Conservation (phyloP, 2,797 vertebrate species). For the Craterocephalus amniculus region DNA sequence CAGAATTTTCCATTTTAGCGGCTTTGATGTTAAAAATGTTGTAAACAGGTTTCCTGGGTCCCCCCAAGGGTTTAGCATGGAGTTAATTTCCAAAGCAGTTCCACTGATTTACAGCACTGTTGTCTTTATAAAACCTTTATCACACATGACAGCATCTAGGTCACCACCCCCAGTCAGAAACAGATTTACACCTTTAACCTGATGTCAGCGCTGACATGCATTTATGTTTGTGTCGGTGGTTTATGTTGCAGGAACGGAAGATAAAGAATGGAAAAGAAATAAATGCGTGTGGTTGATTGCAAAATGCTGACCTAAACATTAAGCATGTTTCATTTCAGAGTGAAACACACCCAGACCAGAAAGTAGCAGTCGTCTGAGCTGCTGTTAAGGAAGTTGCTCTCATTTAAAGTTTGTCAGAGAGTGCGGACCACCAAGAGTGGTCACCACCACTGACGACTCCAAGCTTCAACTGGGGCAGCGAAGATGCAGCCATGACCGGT, state of each 20-base stretch:
- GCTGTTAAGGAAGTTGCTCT: too few species aligned
- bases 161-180: slow-evolving; percentile 5
- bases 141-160: not conserved
- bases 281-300: not conserved
- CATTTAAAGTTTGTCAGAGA: too few species aligned
- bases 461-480: too few species aligned
- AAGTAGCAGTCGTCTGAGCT: too few species aligned
- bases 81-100: not conserved
- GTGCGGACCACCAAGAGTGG: too few species aligned
- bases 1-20: not conserved
- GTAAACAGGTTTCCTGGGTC: not conserved
- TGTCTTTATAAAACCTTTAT: not conserved
- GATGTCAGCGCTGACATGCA: not conserved
- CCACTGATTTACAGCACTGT: not conserved
- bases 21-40: not conserved
- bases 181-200: not conserved
- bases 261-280: slow-evolving; percentile 4
- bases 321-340: too few species aligned
- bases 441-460: too few species aligned
- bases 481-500: too few species aligned
- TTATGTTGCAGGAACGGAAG: slow-evolving; percentile 32
- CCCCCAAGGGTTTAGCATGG: not conserved
- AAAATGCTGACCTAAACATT: not conserved
- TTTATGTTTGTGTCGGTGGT: slow-evolving; percentile 7
- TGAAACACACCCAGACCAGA: too few species aligned